Conservation (phyloP, 2,113 vertebrate genomes). For the Myocastor coypus region DNA sequence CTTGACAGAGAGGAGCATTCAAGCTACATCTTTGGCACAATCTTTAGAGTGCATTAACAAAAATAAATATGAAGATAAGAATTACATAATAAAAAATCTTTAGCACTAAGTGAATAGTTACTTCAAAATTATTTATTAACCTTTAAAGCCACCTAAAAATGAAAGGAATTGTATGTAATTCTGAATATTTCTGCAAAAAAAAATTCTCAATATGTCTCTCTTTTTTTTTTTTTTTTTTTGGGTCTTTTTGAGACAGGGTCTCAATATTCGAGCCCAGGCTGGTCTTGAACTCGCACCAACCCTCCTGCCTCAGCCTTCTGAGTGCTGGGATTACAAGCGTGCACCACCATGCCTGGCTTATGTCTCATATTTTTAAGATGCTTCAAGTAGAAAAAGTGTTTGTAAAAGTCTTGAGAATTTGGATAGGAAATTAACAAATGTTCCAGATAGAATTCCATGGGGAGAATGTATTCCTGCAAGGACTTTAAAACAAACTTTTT, state of each 20-base stretch:
- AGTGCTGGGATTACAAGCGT: too few species aligned
- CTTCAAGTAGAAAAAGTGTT: background rate
- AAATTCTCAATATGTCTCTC: slow-evolving; percentile 46
- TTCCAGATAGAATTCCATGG: background rate
- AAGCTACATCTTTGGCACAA: slow-evolving; percentile 74
- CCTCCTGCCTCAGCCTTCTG: too few species aligned
- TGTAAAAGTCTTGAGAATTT: background rate
- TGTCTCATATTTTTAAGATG: slow-evolving; percentile 57
- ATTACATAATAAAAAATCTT: slow-evolving; percentile 86
- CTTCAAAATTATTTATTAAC: slow-evolving; percentile 81
- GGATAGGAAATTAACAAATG: background rate
- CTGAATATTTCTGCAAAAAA: slow-evolving; percentile 76
- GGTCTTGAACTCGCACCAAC: too few species aligned
- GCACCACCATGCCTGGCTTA: too few species aligned
- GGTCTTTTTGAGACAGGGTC: too few species aligned
- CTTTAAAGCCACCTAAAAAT: slow-evolving; percentile 67
- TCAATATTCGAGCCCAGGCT: too few species aligned
- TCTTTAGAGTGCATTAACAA: slow-evolving; percentile 85
- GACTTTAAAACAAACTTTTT: background rate
- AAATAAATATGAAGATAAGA: slow-evolving; percentile 88
- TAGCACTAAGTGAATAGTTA: slow-evolving; percentile 77
- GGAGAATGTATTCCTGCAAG: background rate
- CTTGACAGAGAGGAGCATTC: slow-evolving; percentile 79
- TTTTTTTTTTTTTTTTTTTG: too few species aligned
- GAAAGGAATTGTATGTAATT: slow-evolving; percentile 74